Conservation (phyloP, 2,888 invertebrate species). For the Eristalinus sepulchralis region DNA sequence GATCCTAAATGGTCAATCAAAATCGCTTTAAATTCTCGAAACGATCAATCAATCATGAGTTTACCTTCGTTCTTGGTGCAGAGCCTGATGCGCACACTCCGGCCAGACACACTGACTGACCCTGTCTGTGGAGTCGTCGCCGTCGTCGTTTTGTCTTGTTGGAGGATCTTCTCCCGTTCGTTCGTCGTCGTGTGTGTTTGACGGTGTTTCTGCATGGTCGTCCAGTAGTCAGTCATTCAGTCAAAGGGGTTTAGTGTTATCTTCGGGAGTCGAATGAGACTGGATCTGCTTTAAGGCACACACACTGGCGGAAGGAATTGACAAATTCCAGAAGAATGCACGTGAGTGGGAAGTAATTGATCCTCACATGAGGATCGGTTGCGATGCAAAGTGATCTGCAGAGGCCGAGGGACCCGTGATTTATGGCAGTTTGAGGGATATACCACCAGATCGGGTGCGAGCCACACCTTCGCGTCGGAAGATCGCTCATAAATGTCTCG, state of each 20-base stretch:
- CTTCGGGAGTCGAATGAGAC: no score
- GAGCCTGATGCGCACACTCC: background rate
- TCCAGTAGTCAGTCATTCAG: constrained; percentile 68
- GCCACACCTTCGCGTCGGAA: constrained; percentile 18
- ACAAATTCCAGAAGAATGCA: constrained; percentile 52
- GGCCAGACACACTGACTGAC: background rate
- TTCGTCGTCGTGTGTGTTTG: background rate
- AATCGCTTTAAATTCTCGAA: constrained; percentile 69
- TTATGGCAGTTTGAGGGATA: constrained; percentile 39
- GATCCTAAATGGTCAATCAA: constrained; percentile 70
- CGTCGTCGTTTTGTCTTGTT: constrained; percentile 44
- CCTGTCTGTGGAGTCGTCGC: background rate
- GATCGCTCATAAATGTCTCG: background rate
- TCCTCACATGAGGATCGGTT: constrained; percentile 47
- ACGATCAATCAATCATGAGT: constrained; percentile 71
- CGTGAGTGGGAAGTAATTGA: constrained; percentile 28
- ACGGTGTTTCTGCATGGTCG: constrained; percentile 12
- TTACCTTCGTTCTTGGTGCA: constrained; percentile 23
- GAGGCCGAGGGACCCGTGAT: background rate
- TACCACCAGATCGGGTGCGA: background rate
- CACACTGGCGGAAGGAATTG: constrained; percentile 38
- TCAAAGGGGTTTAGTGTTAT: constrained; percentile 67
- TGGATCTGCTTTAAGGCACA: constrained; percentile 33
- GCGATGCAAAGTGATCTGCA: constrained; percentile 56
- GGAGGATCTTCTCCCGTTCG: background rate